Percentiles rank a stretch among this genome's conserved stretches.
Evolutionary conservation across 1,140 invertebrate species (phyloP).

Genomic region (Drosophila trapezifrons): DNA sequence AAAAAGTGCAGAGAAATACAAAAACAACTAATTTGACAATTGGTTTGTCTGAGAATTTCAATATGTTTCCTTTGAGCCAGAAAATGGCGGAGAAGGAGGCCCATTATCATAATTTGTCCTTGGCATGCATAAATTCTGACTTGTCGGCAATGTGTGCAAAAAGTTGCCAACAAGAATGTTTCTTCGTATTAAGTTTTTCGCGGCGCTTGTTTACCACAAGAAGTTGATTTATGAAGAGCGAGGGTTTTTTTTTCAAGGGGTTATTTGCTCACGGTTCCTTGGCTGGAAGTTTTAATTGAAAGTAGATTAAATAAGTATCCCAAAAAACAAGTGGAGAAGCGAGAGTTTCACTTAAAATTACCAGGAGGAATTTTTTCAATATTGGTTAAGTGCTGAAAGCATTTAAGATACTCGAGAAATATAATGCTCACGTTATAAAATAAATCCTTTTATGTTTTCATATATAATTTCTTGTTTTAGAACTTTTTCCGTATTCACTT

Average conservation of each 20-base stretch:
- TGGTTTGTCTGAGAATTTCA: constrained; percentile 76
- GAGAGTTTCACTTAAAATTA: too few relatives aligned
- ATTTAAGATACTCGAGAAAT: too few relatives aligned
- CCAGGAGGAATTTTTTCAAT: background rate
- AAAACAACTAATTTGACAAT: constrained; percentile 59
- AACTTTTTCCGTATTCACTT: background rate
- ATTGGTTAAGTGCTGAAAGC: background rate
- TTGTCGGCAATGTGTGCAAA: constrained; percentile 32
- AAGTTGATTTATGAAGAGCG: constrained; percentile 38
- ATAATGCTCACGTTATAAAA: too few relatives aligned
- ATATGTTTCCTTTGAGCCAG: constrained; percentile 51
- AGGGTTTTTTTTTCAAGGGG: background rate
- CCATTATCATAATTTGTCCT: constrained; percentile 63
- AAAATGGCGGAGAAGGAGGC: background rate
- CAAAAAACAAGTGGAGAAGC: background rate
- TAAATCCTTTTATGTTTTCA: too few relatives aligned
- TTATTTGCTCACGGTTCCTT: constrained; percentile 10
- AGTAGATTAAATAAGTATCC: constrained; percentile 1
- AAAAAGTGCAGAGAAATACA: constrained; percentile 5
- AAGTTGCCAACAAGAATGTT: constrained; percentile 54
- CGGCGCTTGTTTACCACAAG: constrained; percentile 19
- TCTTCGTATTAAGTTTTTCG: constrained; percentile 42
- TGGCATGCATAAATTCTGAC: constrained; percentile 58
- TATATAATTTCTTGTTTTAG: too few relatives aligned
- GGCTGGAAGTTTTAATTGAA: constrained; percentile 39